Conservation (phyloP, 1,140 invertebrate genomes). For the Bombus picipes region DNA sequence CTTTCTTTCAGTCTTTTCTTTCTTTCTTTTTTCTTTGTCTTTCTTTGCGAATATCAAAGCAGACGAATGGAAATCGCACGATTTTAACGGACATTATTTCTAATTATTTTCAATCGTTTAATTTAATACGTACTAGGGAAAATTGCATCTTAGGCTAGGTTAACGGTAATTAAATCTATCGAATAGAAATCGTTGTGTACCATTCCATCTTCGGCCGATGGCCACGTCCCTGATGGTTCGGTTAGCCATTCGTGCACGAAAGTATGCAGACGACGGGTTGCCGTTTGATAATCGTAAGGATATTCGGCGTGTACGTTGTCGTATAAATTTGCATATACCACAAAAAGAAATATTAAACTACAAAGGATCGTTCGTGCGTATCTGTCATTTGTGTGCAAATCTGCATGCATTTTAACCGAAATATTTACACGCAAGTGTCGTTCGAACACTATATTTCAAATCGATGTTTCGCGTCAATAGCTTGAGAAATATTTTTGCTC, state of each 20-base stretch:
- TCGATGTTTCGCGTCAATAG: background rate
- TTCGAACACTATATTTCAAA: background rate
- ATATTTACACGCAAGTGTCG: background rate
- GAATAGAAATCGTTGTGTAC: slow-evolving; percentile 33
- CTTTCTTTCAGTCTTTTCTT: background rate
- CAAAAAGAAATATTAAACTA: slow-evolving; percentile 7
- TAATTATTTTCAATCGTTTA: background rate
- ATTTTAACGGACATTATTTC: slow-evolving; percentile 14
- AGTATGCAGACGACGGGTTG: background rate
- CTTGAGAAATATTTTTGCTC: too few relatives aligned
- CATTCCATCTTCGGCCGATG: slow-evolving; percentile 52
- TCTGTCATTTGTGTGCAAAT: background rate
- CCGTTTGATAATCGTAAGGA: background rate
- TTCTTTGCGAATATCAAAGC: background rate
- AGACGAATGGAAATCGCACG: background rate
- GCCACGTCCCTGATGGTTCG: slow-evolving; percentile 15
- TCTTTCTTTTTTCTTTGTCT: background rate
- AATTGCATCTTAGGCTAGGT: slow-evolving; percentile 38
- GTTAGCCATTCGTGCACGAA: slow-evolving; percentile 13
- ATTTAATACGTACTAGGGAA: slow-evolving; percentile 13
- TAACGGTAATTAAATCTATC: slow-evolving; percentile 43
- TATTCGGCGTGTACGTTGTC: background rate
- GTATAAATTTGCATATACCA: background rate
- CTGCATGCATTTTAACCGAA: background rate
- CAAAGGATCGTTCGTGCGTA: background rate